Percentiles rank a stretch among this genome's conserved stretches.
phyloP scores from a whole-genome alignment of 2,888 invertebrate genomes.

The Tanypteryx hageni region DNA sequence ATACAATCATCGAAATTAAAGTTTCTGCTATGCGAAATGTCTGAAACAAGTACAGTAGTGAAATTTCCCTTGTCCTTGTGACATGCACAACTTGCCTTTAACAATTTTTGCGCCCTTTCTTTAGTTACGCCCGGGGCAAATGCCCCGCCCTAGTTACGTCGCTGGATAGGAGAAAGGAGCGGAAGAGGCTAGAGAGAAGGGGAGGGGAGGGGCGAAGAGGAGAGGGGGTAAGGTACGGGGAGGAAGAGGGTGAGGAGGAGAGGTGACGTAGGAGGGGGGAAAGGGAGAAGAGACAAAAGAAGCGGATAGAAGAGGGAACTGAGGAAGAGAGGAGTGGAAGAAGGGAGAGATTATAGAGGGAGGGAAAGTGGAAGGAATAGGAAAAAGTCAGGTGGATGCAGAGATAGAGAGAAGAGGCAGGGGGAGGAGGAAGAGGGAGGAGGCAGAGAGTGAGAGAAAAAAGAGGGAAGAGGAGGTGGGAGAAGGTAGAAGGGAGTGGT shows the following conservation, averaged over 20 bases:
- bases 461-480: neutral
- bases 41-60: too few species aligned
- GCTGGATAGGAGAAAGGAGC: neutral
- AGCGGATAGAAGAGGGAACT: neutral
- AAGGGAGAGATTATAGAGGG: neutral
- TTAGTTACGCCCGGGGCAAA: too few species aligned
- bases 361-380: neutral
- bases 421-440: neutral
- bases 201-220: neutral
- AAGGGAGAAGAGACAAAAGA: neutral
- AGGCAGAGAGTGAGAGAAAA: neutral
- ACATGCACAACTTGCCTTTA: too few species aligned
- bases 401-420: neutral
- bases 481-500: neutral
- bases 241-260: neutral
- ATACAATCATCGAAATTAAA: too few species aligned
- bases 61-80: too few species aligned
- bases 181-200: neutral
- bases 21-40: too few species aligned
- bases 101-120: too few species aligned
- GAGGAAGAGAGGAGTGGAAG: neutral
- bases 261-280: neutral
- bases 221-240: too few species aligned
- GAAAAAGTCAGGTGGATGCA: neutral
- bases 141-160: too few species aligned